Evolutionary conservation across 1,140 invertebrate genomes (phyloP), one percentile per base, ranked within the genome.

Genomic region (Bombus superbus): DNA sequence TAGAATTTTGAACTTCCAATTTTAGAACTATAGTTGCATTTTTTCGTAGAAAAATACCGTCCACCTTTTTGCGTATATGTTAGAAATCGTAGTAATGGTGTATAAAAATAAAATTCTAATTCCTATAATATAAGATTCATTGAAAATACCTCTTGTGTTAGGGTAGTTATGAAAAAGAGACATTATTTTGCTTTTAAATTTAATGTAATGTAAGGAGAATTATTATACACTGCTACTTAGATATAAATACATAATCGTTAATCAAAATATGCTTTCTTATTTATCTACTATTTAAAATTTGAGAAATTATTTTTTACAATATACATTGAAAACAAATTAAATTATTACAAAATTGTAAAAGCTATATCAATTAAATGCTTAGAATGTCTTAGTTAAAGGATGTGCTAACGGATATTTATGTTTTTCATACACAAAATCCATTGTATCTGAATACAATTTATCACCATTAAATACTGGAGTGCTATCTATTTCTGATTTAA

Each of bases 341-440:
- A 62, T 25, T 15, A 78, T 64, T 13, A 6, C 1, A 8, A 68
- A 64, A 22, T 22, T 53, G 1, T 57, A 1, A 28, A 47, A 44
- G 47, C 18, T 69, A 38, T 81, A 62, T 38, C 15, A 8, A 10
- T 35, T 15, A 64, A 73, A 74, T 47, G 38, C 74, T 90, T 86
- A 93, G 57, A 87, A 91, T 78, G 96, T 97, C 91, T 96, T 96
- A 11, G 94, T 95, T 40, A 97, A 91, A 2, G 97, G 97, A 95
- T 97, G 97, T 81, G 95, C 95, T 0, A 96, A 91, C 86, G 96
- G 96, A 92, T 97, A 97, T 2, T 96, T 95, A 85, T 96, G 96
- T 25, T 95, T 94, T 66, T 96, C 94, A 83, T 96, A 95, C 35
- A 96, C 91, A 40, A 92, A 84, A 40, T 96, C 91, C 22, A 96